Evolutionary conservation across 2,113 vertebrate genomes (phyloP), one percentile per base, ranked within the genome.

Genomic region (Pteruthius melanotis): DNA sequence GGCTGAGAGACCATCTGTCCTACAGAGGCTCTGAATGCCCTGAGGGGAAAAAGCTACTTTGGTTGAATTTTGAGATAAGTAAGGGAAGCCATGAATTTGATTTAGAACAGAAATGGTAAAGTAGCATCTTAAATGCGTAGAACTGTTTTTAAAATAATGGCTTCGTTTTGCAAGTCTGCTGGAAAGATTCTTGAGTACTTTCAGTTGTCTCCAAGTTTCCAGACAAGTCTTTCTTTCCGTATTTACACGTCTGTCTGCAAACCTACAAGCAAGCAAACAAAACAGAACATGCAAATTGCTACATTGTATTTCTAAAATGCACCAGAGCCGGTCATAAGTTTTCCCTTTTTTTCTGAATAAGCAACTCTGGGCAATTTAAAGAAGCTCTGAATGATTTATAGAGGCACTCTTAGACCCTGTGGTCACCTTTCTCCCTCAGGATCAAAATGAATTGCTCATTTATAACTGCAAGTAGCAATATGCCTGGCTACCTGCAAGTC

Each of bases 71-170:
- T 84, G 76, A 93, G 70, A 80, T 74, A 94, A 95, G 68, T 93
- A 80, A 91, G 44, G 63, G 75, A 85, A 94, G 60, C 42, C 35
- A 44, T 88, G 83, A 72, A 92, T 94, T 95, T 96, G 88, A 94
- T 96, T 83, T 92, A 80, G 69, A 92, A 56, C 64, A 92, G 83
- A 88, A 90, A 86, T 64, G 18, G 61, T 64, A 22, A 95, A 94
- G 71, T 35, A 86, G 60, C 39, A 71, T 57, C 91, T 84, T 82
- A 59, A 93, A 75, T 39, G 53, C 3, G 0, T 71, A 80, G 79
- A 94, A 81, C 47, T 81, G 47, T 71, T 93, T 93, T 86, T 37
- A 81, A 83, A 94, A 59, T 83, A 90, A 40, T 61, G 68, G 50
- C 52, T 93, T 90, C 1, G 13, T 81, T 92, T 94, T 93, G 61